Evolutionary conservation across 1,140 invertebrate genomes (phyloP).

Genomic region (Wasmannia auropunctata): DNA sequence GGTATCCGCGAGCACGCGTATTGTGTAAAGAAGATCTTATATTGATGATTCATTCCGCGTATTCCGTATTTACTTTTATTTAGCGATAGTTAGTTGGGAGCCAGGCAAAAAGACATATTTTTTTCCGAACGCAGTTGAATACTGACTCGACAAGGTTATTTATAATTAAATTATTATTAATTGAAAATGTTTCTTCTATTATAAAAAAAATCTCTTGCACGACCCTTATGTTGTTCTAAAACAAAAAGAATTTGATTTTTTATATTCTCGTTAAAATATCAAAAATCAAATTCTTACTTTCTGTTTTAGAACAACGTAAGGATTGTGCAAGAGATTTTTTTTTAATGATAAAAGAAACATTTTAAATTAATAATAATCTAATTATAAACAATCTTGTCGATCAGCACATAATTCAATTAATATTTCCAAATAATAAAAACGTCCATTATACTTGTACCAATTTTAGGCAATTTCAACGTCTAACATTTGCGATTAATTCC

Average conservation of each 20-base stretch:
- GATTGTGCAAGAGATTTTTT: not conserved
- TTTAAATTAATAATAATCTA: not conserved
- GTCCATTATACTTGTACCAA: not conserved
- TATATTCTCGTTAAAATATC: conserved; percentile 24
- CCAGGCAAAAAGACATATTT: not conserved
- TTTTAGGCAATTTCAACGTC: not conserved
- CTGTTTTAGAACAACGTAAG: not conserved
- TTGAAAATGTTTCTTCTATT: not conserved
- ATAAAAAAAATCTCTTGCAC: not conserved
- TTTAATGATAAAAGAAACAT: not conserved
- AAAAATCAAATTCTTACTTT: not conserved
- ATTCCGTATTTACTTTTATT: not conserved
- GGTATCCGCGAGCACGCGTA: not conserved
- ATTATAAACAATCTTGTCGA: not conserved
- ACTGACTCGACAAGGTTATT: not conserved
- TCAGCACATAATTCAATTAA: not conserved
- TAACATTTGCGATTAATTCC: not conserved
- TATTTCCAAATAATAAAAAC: not conserved
- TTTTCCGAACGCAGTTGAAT: not conserved
- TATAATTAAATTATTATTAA: not conserved
- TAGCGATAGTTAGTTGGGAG: not conserved
- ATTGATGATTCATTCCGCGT: conserved; percentile 27
- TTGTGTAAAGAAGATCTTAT: not conserved
- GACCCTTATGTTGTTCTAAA: not conserved
- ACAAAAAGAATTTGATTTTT: not conserved